A percentile compares a stretch with the other conserved stretches of the same genome.
Evolutionary conservation across 2,113 vertebrate genomes (phyloP).

Genomic region (Rutilus rutilus): DNA sequence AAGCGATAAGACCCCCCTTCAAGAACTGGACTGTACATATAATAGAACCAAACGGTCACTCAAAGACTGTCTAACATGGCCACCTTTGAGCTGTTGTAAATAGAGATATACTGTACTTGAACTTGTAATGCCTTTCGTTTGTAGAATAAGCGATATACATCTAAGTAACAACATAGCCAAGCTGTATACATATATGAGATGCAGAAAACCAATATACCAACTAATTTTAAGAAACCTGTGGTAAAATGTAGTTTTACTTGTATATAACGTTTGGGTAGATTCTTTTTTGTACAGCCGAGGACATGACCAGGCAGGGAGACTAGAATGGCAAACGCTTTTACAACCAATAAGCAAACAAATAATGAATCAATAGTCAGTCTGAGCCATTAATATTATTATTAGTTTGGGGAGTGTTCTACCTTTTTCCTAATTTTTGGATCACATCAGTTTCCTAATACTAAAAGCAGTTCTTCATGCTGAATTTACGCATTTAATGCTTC

Average conservation of each 20-base stretch:
- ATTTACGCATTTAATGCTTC: not conserved
- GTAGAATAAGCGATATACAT: conserved; percentile 69
- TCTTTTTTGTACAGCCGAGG: conserved; percentile 73
- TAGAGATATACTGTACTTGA: conserved; percentile 78
- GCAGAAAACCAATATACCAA: conserved; percentile 66
- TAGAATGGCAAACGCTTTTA: conserved; percentile 44
- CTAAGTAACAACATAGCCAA: conserved; percentile 66
- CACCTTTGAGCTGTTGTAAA: conserved; percentile 64
- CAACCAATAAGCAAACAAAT: conserved; percentile 51
- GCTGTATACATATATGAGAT: conserved; percentile 70
- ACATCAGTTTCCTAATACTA: conserved; percentile 1
- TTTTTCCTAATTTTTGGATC: not conserved
- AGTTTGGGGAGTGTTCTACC: conserved; percentile 23
- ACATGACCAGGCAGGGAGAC: conserved; percentile 69
- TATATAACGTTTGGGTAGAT: conserved; percentile 73
- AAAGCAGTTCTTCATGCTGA: not conserved
- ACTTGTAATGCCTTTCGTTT: conserved; percentile 69
- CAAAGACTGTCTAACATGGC: conserved; percentile 46
- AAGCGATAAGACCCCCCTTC: conserved; percentile 12
- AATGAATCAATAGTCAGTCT: conserved; percentile 29
- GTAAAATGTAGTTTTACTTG: conserved; percentile 75
- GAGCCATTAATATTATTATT: conserved; percentile 38
- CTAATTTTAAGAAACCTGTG: conserved; percentile 79
- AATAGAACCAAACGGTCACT: conserved; percentile 53
- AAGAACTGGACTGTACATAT: conserved; percentile 53